Conservation (phyloP, 2,113 vertebrate genomes). For the Cichladusa arquata region DNA sequence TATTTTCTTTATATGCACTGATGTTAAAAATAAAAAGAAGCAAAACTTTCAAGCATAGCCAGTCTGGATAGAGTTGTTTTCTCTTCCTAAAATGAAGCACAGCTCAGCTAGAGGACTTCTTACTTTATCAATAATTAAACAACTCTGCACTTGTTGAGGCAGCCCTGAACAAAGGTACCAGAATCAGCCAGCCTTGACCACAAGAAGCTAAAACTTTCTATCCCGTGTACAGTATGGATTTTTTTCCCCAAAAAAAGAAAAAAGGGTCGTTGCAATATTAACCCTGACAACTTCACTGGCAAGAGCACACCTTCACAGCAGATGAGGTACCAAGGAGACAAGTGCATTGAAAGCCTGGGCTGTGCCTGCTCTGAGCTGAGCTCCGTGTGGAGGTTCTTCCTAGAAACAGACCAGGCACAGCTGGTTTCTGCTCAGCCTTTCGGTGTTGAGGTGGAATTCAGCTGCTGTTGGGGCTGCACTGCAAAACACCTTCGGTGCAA, state of each 20-base stretch:
- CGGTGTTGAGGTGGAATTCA: background rate
- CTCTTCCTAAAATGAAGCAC: background rate
- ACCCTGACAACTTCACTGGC: background rate
- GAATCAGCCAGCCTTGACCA: constrained; percentile 16
- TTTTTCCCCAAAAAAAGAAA: background rate
- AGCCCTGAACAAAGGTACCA: background rate
- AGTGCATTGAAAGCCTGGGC: background rate
- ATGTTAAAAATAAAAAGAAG: constrained; percentile 3
- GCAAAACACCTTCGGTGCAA: background rate
- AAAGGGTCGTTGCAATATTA: background rate
- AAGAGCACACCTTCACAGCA: background rate
- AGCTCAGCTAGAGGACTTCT: background rate
- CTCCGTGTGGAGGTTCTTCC: background rate
- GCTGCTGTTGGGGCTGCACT: background rate
- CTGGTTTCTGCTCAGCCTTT: background rate
- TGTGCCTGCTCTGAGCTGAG: background rate
- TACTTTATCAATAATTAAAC: constrained; percentile 26
- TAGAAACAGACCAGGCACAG: background rate
- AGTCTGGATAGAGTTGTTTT: background rate
- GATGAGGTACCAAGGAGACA: background rate
- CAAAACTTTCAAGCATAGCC: background rate
- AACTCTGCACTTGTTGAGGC: background rate
- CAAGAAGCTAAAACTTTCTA: background rate
- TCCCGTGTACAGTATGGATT: rapidly evolving
- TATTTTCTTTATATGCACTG: background rate